Percentiles rank a stretch among this genome's conserved stretches.
Evolutionary conservation across 2,113 vertebrate genomes (phyloP).

Genomic region (Triplophysa siluroides): DNA sequence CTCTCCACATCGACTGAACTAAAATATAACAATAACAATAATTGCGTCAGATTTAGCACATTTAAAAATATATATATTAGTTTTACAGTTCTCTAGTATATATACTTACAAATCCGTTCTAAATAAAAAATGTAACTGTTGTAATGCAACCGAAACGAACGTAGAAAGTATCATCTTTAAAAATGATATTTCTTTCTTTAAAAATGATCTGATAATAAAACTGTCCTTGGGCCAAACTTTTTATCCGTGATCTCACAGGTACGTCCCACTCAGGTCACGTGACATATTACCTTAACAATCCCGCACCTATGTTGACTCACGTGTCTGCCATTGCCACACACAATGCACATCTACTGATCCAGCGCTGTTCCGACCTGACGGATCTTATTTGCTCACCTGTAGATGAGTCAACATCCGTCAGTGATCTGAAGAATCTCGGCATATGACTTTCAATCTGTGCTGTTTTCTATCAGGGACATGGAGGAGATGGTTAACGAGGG

Average conservation of each 20-base stretch:
- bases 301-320: conserved; percentile 49
- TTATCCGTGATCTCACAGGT: conserved; percentile 1
- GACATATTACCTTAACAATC: conserved; percentile 37
- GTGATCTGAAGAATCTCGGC: neutral
- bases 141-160: too few relatives aligned
- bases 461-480: conserved; percentile 1
- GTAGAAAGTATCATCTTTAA: too few relatives aligned
- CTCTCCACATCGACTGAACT: too few relatives aligned
- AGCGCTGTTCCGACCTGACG: neutral
- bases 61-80: too few relatives aligned
- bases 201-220: too few relatives aligned
- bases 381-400: neutral
- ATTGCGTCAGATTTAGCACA: too few relatives aligned
- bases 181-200: too few relatives aligned
- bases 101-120: too few relatives aligned
- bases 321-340: conserved; percentile 1
- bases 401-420: neutral
- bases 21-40: too few relatives aligned
- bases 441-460: neutral
- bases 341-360: neutral
- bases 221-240: neutral
- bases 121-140: too few relatives aligned
- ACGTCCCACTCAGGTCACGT: conserved; percentile 26
- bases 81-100: too few relatives aligned
- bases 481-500: conserved; percentile 42